Conservation (phyloP, 2,113 vertebrate genomes). For the Candoia aspera region DNA sequence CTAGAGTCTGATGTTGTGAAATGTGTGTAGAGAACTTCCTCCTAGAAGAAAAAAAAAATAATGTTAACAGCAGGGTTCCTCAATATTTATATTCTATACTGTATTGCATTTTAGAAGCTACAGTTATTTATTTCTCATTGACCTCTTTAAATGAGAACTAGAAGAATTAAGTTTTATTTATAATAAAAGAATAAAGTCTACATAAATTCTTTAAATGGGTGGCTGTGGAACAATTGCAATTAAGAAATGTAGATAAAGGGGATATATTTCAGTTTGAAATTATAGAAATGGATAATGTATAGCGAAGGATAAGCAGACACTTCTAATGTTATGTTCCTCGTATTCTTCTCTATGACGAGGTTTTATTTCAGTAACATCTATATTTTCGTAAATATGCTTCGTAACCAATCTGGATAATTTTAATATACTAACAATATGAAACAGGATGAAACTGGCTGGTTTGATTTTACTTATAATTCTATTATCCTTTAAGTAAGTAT, state of each 20-base stretch:
- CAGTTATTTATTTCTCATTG: constrained; percentile 53
- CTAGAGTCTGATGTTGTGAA: constrained; percentile 70
- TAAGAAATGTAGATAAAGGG: neutral
- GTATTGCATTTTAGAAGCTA: constrained; percentile 53
- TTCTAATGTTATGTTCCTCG: neutral
- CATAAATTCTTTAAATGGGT: constrained; percentile 47
- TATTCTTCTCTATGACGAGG: neutral
- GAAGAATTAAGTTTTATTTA: constrained; percentile 45
- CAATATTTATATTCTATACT: constrained; percentile 61
- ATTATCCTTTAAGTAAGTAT: neutral
- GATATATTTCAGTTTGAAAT: constrained; percentile 44
- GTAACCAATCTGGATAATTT: neutral
- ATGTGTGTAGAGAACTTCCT: constrained; percentile 70
- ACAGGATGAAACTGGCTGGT: neutral
- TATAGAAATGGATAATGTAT: constrained; percentile 14
- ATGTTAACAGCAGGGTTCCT: constrained; percentile 68
- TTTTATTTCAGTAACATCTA: constrained; percentile 4
- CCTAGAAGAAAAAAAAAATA: constrained; percentile 64
- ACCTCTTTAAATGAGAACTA: constrained; percentile 62
- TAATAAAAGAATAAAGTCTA: constrained; percentile 45
- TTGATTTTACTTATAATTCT: neutral
- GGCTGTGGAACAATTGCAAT: constrained; percentile 12
- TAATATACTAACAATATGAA: neutral
- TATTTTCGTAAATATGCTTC: neutral
- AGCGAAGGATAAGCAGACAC: neutral